phyloP scores from a whole-genome alignment of 2,113 vertebrate genomes.

The Glaucomys volans region DNA sequence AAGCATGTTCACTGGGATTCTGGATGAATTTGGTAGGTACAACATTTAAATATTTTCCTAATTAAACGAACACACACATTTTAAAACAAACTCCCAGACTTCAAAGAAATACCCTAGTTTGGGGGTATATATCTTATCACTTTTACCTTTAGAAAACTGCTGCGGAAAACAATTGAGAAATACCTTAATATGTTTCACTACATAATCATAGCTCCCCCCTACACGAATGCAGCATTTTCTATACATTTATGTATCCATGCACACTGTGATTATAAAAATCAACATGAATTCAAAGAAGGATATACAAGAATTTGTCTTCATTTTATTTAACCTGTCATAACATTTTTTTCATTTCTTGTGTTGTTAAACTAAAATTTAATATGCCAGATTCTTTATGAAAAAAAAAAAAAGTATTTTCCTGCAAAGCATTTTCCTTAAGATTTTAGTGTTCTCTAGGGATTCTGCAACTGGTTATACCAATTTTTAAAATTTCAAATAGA shows the following conservation, averaged over 20 bases:
- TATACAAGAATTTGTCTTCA: not conserved
- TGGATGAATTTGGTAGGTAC: not conserved
- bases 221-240: not conserved
- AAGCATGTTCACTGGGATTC: not conserved
- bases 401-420: not conserved
- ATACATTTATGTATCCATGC: not conserved
- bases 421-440: not conserved
- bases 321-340: not conserved
- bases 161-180: not conserved
- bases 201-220: not conserved
- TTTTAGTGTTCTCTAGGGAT: not conserved
- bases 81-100: constrained; percentile 1
- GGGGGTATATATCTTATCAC: not conserved
- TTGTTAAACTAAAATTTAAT: not conserved
- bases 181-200: not conserved
- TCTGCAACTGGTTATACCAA: not conserved
- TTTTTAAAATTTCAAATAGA: not conserved
- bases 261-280: not conserved
- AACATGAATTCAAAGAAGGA: not conserved
- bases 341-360: not conserved
- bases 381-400: not conserved
- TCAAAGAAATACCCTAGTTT: not conserved
- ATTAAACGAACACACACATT: not conserved
- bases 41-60: not conserved
- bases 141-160: not conserved